Conservation (phyloP, 2,113 vertebrate species). For the Burhinus oedicnemus region DNA sequence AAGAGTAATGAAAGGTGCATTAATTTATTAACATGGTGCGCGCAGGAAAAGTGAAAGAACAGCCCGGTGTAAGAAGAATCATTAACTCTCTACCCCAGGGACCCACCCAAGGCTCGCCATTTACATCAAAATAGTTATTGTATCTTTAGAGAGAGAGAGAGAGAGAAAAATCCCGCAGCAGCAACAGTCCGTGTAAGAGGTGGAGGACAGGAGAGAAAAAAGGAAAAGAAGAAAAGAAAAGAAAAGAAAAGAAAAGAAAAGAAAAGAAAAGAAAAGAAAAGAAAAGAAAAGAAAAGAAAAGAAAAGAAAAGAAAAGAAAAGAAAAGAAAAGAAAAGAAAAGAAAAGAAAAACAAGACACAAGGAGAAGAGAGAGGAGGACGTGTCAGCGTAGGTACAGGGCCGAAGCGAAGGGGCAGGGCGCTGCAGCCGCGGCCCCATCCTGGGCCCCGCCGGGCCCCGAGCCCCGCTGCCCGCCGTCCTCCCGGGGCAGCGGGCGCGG, state of each 20-base stretch:
- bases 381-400: not conserved
- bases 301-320: not conserved
- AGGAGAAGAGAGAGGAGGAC: too few species aligned
- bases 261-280: not conserved
- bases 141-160: not conserved
- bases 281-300: not conserved
- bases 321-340: conserved; percentile 58
- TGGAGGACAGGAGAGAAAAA: not conserved
- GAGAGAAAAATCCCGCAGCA: not conserved
- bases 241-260: not conserved
- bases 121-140: conserved; percentile 69
- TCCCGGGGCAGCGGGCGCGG: not conserved
- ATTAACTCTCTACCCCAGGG: conserved; percentile 65
- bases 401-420: not conserved
- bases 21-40: conserved; percentile 44
- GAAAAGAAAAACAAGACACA: not conserved
- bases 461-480: not conserved
- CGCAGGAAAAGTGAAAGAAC: not conserved
- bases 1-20: conserved; percentile 54
- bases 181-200: not conserved
- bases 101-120: conserved; percentile 64
- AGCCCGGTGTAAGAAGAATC: conserved; percentile 42
- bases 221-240: not conserved
- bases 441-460: not conserved
- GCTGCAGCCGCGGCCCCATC: not conserved